A percentile compares a stretch with the other conserved stretches of the same genome.
These are phyloP conservation scores for Pogonophryne albipinna DNA, from an alignment of 2,797 vertebrate species.

Conservation along the genomic window DNA sequence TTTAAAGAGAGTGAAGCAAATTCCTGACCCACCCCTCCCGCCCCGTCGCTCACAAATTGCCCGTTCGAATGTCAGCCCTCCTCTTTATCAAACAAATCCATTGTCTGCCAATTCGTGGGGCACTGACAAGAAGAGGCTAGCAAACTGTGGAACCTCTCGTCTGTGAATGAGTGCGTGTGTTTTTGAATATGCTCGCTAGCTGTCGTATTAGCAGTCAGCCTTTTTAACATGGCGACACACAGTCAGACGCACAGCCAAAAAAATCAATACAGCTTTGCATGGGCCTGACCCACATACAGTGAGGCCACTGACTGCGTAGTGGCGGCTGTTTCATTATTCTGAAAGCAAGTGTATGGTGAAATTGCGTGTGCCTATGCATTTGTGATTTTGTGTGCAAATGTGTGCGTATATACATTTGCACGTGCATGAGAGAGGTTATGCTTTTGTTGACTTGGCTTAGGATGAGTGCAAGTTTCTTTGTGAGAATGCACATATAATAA, in stretches of 20 bases:
- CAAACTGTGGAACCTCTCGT: conserved; percentile 60
- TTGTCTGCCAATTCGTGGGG: conserved; percentile 80
- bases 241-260: conserved; percentile 74
- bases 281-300: conserved; percentile 86
- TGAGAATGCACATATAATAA: conserved; percentile 21
- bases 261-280: conserved; percentile 88
- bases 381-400: conserved; percentile 12
- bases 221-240: conserved; percentile 72
- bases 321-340: conserved; percentile 60
- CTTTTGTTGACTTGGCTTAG: conserved; percentile 25
- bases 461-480: conserved; percentile 16
- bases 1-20: conserved; percentile 81
- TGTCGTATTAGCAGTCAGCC: conserved; percentile 73
- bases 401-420: not conserved
- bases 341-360: conserved; percentile 19
- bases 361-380: conserved; percentile 18
- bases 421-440: not conserved
- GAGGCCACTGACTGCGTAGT: conserved; percentile 57
- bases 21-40: conserved; percentile 72
- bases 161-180: conserved; percentile 56
- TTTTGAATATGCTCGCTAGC: conserved; percentile 54
- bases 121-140: conserved; percentile 69
- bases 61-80: conserved; percentile 81
- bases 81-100: conserved; percentile 82
- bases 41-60: conserved; percentile 80